phyloP scores from a whole-genome alignment of 2,113 vertebrate genomes.

The Platysteira castanea region DNA sequence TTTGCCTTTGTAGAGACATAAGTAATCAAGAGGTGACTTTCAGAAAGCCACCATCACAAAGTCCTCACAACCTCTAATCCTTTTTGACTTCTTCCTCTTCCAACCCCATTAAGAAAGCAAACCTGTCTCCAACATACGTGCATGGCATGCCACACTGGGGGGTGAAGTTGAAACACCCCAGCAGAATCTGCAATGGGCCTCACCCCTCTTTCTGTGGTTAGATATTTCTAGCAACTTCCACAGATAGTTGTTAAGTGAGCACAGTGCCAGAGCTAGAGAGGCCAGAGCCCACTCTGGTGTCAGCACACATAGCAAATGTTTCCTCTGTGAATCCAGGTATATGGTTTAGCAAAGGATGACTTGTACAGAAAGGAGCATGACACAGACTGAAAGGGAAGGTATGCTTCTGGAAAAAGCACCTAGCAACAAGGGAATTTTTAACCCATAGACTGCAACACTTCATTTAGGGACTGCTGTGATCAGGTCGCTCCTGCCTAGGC shows the following conservation, averaged over 20 bases:
- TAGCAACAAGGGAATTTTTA: not conserved
- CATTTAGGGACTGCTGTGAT: not conserved
- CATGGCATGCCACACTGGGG: not conserved
- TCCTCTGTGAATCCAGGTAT: not conserved
- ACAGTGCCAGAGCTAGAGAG: not conserved
- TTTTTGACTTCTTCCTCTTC: not conserved
- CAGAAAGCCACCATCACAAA: not conserved
- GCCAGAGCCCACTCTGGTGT: not conserved
- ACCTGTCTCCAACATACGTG: not conserved
- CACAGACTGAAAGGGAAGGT: not conserved
- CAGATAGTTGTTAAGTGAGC: not conserved
- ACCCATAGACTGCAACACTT: not conserved
- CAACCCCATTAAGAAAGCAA: not conserved
- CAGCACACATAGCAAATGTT: not conserved
- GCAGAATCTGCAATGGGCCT: not conserved
- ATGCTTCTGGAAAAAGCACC: not conserved
- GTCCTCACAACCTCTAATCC: not conserved
- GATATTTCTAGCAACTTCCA: not conserved
- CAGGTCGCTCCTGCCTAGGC: not conserved
- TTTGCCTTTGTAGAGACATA: not conserved
- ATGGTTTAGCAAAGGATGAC: not conserved
- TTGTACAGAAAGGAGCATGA: not conserved
- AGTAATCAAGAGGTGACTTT: not conserved
- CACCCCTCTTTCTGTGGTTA: not conserved
- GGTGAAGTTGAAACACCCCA: not conserved